A percentile compares a stretch with the other conserved stretches of the same genome.
phyloP scores from a whole-genome alignment of 2,797 vertebrate species.

The Limnodromus scolopaceus region DNA sequence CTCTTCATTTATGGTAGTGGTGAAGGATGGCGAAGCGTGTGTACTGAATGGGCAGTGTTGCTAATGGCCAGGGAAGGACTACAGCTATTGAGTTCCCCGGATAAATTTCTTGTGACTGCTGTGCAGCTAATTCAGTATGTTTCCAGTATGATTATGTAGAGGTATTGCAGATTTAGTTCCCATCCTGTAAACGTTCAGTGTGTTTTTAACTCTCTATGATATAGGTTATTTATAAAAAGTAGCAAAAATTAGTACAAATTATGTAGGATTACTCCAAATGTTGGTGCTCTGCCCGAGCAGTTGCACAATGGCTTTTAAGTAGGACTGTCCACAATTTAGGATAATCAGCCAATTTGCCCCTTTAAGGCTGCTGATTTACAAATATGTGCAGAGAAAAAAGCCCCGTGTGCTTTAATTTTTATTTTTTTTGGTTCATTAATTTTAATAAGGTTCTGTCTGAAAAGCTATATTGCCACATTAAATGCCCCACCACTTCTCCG shows the following conservation, averaged over 20 bases:
- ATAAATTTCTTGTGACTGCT: neutral
- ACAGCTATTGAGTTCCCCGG: neutral
- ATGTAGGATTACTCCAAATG: neutral
- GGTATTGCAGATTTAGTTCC: neutral
- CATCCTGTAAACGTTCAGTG: neutral
- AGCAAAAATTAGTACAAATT: neutral
- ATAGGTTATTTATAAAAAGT: neutral
- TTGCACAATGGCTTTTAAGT: neutral
- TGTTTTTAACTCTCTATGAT: neutral
- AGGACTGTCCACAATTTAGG: neutral
- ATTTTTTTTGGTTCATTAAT: neutral
- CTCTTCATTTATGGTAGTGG: neutral
- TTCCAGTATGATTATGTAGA: neutral
- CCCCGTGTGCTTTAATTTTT: neutral
- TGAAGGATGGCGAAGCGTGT: neutral
- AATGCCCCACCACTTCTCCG: neutral
- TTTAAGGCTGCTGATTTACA: neutral
- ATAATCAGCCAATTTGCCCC: neutral
- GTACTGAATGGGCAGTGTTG: neutral
- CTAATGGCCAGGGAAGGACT: neutral
- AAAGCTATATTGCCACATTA: neutral
- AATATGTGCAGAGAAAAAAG: neutral
- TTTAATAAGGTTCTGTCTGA: slow-evolving; percentile 31
- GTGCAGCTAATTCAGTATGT: neutral
- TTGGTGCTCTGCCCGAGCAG: neutral